Conservation (phyloP, 1,140 invertebrate genomes). For the Tetragonula clypearis region DNA sequence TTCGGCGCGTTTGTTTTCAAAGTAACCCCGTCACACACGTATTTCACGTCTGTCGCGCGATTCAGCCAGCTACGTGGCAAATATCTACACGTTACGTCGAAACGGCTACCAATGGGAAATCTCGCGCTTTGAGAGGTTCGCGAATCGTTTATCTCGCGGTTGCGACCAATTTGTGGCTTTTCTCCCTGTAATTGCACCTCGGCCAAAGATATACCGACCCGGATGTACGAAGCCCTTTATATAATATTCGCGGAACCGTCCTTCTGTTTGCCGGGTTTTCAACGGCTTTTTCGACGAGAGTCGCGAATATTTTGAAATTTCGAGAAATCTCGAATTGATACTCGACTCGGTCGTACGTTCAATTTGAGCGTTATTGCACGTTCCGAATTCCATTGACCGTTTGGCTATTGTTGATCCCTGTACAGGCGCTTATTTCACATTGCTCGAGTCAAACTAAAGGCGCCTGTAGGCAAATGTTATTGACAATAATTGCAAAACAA, state of each 20-base stretch:
- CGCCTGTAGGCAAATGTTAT: too few relatives aligned
- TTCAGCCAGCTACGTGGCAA: not conserved
- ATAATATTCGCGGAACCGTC: not conserved
- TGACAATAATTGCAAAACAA: too few relatives aligned
- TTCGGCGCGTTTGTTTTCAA: not conserved
- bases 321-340: too few relatives aligned
- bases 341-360: too few relatives aligned
- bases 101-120: not conserved
- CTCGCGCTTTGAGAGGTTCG: not conserved
- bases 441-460: too few relatives aligned
- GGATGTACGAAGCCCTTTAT: not conserved
- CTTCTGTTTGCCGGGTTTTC: too few relatives aligned
- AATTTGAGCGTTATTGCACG: too few relatives aligned
- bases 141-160: not conserved
- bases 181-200: not conserved
- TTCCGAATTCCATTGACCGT: too few relatives aligned
- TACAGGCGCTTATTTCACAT: too few relatives aligned
- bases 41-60: not conserved
- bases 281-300: not conserved
- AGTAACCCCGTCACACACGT: not conserved
- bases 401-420: too few relatives aligned
- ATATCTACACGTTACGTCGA: not conserved
- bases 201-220: not conserved
- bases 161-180: not conserved
- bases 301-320: too few relatives aligned